Percentiles rank a stretch among this genome's conserved stretches.
Evolutionary conservation across 2,888 invertebrate species (phyloP).

Genomic region (Chrysopilus asiliformis): DNA sequence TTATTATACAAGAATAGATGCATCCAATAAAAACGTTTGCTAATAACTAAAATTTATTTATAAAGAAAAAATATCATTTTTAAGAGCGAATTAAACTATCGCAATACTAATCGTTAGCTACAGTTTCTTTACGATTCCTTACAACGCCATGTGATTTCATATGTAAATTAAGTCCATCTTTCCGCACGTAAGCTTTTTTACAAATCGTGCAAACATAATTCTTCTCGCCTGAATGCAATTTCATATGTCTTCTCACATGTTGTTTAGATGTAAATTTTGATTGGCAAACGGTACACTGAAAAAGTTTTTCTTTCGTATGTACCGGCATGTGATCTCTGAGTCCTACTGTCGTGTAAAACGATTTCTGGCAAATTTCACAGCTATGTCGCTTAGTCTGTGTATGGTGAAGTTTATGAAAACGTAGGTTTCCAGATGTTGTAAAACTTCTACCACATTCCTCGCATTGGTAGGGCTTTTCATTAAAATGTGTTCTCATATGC

Average conservation of each 20-base stretch:
- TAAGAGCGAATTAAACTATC: no score
- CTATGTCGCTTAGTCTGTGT: no score
- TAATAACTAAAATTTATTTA: no score
- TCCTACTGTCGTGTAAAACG: slow-evolving; percentile 23
- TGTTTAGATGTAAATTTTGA: slow-evolving; percentile 26
- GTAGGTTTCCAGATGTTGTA: no score
- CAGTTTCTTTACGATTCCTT: no score
- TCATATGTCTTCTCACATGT: slow-evolving; percentile 26
- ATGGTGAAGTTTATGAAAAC: no score
- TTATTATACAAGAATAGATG: no score
- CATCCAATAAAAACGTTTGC: no score
- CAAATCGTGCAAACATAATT: slow-evolving; percentile 29
- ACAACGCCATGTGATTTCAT: slow-evolving; percentile 30
- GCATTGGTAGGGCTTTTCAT: no score
- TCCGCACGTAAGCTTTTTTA: slow-evolving; percentile 26
- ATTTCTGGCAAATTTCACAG: slow-evolving; percentile 23
- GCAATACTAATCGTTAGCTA: no score
- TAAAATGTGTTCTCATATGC: slow-evolving; percentile 23
- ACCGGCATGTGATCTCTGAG: slow-evolving; percentile 27
- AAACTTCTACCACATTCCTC: no score
- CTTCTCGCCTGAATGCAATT: slow-evolving; percentile 24
- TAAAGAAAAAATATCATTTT: no score
- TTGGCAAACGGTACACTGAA: slow-evolving; percentile 19
- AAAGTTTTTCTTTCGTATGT: slow-evolving; percentile 24
- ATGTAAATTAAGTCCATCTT: slow-evolving; percentile 29